Evolutionary conservation across 2,888 invertebrate genomes (phyloP).

Genomic region (Drosophila mimetica): DNA sequence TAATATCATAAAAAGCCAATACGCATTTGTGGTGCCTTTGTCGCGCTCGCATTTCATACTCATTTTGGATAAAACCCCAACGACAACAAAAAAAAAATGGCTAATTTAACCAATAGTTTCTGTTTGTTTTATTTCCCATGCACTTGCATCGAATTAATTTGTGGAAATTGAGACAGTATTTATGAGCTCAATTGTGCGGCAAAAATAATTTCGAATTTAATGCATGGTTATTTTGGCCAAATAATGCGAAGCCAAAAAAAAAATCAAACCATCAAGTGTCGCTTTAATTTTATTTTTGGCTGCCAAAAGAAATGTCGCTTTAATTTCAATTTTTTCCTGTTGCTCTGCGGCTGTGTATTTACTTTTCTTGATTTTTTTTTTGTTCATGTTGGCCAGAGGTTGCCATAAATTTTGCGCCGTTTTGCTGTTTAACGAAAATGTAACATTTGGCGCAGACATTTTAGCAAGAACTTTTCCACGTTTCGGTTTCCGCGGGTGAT

Average conservation of each 20-base stretch:
- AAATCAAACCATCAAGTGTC: not conserved
- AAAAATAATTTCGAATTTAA: conserved; percentile 14
- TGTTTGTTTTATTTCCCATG: conserved; percentile 33
- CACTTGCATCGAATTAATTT: conserved; percentile 29
- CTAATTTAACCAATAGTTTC: conserved; percentile 10
- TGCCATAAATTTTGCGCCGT: conserved; percentile 35
- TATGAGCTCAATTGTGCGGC: conserved; percentile 26
- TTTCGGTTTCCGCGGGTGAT: conserved; percentile 56
- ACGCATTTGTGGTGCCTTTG: conserved; percentile 67
- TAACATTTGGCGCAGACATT: conserved; percentile 51
- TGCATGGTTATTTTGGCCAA: conserved; percentile 9
- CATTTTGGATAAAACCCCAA: conserved; percentile 53
- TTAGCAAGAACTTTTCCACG: conserved; percentile 45
- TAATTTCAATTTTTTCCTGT: not conserved
- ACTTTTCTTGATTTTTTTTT: conserved; percentile 2
- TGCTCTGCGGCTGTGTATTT: conserved; percentile 17
- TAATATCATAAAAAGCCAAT: conserved; percentile 71
- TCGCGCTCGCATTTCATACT: conserved; percentile 28
- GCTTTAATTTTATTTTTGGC: conserved; percentile 13
- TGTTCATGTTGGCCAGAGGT: conserved; percentile 20
- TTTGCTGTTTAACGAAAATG: conserved; percentile 47
- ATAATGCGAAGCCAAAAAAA: not conserved
- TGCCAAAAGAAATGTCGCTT: not conserved
- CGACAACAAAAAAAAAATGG: conserved; percentile 7
- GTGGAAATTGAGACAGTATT: conserved; percentile 45